Evolutionary conservation across 2,888 invertebrate species (phyloP), one percentile per base, ranked within the genome.

Genomic region (Dolomedes plantarius): DNA sequence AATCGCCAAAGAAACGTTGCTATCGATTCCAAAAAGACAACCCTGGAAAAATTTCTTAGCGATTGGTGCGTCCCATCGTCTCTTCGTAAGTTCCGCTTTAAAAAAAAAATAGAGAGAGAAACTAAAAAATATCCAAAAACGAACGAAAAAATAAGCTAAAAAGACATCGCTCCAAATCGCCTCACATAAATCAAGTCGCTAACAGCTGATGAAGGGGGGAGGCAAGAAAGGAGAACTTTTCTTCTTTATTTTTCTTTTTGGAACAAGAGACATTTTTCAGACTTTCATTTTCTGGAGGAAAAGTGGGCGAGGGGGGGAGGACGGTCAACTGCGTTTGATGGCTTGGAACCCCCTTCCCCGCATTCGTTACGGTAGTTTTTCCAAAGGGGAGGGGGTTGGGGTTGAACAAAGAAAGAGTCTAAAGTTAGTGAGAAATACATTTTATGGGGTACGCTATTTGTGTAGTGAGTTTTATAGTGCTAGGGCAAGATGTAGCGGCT

Each of bases 241-340:
- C 7, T 7, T 16, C 16, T 72, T 39, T 71, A 73, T 77, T 85
- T 82, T 83, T 76, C 69, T 67, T 29, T 67, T 19, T 65, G 56
- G 73, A 85, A 85, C 83, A 85, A 85, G 83, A 85, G 83, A 77
- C 83, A 85, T 85, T 85, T 85, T 85, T 85, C 83, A 85, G 83
- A 78, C 77, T 85, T 85, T 85, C 77, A 85, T 85, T 77, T 85
- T 85, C 77, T 77, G 31, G 27, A 7, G 76, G 62, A 19, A 16
- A 23, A 39, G n/a, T 68, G 32, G 62, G n/a, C 28, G 72, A n/a
- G 29, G 39, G 16, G 56, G 77, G 50, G 56, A 72, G 56, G 67
- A 77, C 77, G 77, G 83, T 85, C 83, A 85, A 85, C 77, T 64
- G 83, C 65, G 68, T 50, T 73, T 73, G 83, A 85, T 85, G 77